Conservation (phyloP, 2,113 vertebrate species). For the Leuciscus idus region DNA sequence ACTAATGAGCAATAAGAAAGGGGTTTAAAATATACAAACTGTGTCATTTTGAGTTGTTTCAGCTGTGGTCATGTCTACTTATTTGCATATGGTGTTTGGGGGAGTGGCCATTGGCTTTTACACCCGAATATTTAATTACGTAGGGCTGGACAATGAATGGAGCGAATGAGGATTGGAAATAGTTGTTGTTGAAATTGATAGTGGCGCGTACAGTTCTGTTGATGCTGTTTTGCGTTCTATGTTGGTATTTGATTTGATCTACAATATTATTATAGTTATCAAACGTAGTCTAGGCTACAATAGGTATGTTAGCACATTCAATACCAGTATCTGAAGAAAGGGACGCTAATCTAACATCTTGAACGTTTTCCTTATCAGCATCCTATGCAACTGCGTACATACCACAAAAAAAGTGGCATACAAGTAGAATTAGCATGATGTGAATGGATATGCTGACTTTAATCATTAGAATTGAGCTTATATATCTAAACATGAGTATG, state of each 20-base stretch:
- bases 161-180: neutral
- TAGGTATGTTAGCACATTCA: neutral
- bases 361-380: neutral
- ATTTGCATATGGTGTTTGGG: conserved; percentile 16
- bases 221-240: neutral
- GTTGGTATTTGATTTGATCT: neutral
- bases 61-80: neutral
- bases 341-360: neutral
- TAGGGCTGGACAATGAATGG: neutral
- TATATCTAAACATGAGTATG: neutral
- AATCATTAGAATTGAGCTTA: neutral
- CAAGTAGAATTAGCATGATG: neutral
- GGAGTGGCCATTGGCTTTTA: conserved; percentile 14
- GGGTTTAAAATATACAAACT: neutral
- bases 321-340: neutral
- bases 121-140: neutral
- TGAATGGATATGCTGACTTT: neutral
- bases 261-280: neutral
- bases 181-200: neutral
- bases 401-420: too few species aligned
- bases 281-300: neutral
- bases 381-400: neutral
- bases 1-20: too few species aligned
- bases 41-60: neutral
- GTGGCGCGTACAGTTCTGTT: neutral